phyloP scores from a whole-genome alignment of 2,888 invertebrate species.

The Oscheius sp. region DNA sequence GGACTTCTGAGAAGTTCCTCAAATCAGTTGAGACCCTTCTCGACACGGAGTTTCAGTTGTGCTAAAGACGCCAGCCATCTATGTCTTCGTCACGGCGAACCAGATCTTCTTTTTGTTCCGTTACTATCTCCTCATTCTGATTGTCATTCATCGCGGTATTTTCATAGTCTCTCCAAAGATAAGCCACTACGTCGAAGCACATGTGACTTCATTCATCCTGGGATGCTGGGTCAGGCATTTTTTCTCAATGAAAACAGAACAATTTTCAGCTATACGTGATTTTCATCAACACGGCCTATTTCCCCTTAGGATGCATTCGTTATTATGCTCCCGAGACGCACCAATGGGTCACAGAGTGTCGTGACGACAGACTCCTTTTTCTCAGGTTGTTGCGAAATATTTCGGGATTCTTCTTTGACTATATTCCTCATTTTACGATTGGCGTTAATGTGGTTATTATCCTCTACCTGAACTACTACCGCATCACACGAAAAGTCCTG shows the following conservation, averaged over 20 bases:
- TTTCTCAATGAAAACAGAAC: background rate
- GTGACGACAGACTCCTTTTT: background rate
- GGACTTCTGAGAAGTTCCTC: no score
- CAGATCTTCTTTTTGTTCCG: slow-evolving; percentile 19
- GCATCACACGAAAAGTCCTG: slow-evolving; percentile 3
- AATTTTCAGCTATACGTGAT: background rate
- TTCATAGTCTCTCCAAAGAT: background rate
- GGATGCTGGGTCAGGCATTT: background rate
- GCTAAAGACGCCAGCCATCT: background rate
- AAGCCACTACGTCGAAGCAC: background rate
- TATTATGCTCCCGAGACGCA: background rate
- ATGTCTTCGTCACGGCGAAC: background rate
- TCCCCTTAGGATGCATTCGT: background rate
- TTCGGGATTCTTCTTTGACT: background rate
- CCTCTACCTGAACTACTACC: slow-evolving; percentile 8
- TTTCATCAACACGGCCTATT: slow-evolving; percentile 1
- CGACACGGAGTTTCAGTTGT: background rate
- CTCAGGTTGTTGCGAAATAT: background rate
- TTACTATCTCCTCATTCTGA: slow-evolving; percentile 9
- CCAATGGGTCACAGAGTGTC: slow-evolving; percentile 5
- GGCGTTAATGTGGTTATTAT: background rate
- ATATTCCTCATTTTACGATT: slow-evolving; percentile 22
- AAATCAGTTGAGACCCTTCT: no score
- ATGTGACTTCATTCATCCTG: background rate
- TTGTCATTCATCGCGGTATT: slow-evolving; percentile 12